A percentile compares a stretch with the other conserved stretches of the same genome.
Evolutionary conservation across 2,888 invertebrate species (phyloP).

Genomic region (Campoletis raptor): DNA sequence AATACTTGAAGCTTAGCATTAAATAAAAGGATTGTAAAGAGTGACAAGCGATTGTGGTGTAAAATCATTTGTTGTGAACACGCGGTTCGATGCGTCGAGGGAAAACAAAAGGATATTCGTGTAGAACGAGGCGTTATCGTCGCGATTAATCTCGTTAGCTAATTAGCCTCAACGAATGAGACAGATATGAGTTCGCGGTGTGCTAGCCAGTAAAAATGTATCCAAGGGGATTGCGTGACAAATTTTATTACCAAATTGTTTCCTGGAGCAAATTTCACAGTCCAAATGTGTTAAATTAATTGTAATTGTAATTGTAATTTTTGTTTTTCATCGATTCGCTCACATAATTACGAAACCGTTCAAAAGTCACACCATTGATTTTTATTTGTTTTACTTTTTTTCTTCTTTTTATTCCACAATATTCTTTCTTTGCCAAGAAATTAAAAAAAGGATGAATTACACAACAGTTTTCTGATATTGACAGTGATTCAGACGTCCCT

Average conservation of each 20-base stretch:
- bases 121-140: conserved; percentile 20
- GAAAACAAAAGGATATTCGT: conserved; percentile 10
- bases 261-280: conserved; percentile 7
- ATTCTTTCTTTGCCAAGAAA: neutral
- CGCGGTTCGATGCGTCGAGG: conserved; percentile 15
- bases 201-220: conserved; percentile 17
- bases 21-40: neutral
- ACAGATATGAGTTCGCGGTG: conserved; percentile 24
- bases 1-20: neutral
- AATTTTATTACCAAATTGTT: conserved; percentile 15
- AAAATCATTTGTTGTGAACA: neutral
- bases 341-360: neutral
- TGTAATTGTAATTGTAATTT: neutral
- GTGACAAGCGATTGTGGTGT: neutral
- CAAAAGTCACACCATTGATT: neutral
- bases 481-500: neutral
- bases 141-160: conserved; percentile 48
- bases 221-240: conserved; percentile 11
- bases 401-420: neutral
- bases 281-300: conserved; percentile 1
- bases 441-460: neutral
- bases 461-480: neutral
- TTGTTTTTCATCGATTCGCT: neutral
- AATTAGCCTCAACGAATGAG: conserved; percentile 46
- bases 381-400: neutral